Evolutionary conservation across 2,888 invertebrate genomes (phyloP).

Genomic region (Lingula anatina): DNA sequence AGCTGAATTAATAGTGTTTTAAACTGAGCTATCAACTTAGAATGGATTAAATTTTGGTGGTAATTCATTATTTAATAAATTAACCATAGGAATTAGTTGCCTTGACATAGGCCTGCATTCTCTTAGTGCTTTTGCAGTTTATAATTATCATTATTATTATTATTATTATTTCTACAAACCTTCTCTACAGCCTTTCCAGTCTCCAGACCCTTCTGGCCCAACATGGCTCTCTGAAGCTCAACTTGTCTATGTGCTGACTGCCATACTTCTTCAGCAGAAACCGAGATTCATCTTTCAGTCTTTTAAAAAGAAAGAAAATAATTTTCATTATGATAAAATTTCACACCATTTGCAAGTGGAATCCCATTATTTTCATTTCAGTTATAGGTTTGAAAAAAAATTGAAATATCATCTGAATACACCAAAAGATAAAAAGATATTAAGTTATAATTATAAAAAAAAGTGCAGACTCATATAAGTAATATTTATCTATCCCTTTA

Average conservation of each 20-base stretch:
- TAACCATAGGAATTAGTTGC: too few relatives aligned
- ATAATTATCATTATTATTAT: too few relatives aligned
- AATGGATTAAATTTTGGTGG: too few relatives aligned
- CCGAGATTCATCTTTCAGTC: conserved; percentile 37
- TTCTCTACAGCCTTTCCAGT: conserved; percentile 46
- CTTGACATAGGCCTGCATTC: too few relatives aligned
- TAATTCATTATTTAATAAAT: too few relatives aligned
- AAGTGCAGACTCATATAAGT: neutral
- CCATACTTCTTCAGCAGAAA: conserved; percentile 42
- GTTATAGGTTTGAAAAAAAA: neutral
- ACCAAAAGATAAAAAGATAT: neutral
- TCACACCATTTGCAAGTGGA: neutral
- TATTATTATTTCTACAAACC: too few relatives aligned
- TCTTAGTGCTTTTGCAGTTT: too few relatives aligned
- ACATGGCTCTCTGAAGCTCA: conserved; percentile 45
- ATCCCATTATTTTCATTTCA: neutral
- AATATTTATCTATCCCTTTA: too few relatives aligned
- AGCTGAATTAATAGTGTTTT: too few relatives aligned
- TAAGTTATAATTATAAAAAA: neutral
- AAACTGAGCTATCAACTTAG: too few relatives aligned
- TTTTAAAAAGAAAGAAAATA: conserved; percentile 12
- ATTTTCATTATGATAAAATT: too few relatives aligned
- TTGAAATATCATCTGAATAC: neutral
- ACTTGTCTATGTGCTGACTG: conserved; percentile 28
- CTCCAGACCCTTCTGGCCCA: conserved; percentile 47